Base-by-base conservation (phyloP, 2,888 invertebrate species). In the Atrina japonica region DNA sequence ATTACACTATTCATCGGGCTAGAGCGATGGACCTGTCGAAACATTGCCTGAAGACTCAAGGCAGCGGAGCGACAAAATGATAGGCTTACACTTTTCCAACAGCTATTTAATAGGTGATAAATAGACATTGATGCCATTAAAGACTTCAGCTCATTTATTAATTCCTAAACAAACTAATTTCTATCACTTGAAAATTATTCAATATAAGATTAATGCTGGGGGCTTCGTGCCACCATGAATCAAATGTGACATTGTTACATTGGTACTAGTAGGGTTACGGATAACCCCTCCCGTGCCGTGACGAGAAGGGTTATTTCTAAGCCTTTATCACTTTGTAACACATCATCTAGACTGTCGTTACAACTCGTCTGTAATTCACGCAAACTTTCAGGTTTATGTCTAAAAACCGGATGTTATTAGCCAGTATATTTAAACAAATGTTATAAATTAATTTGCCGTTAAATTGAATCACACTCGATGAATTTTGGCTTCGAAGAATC, bases 71-170 rank as follows among this genome's bases (percentile, higher is more conserved):
- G 78, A 73, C 69, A 67, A 77, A 75, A 74, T 73, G 64, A 71
- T 66, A 72, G 77, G 70, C 68, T 66, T 47, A 60, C 72, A 71
- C 70, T 55, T 64, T 67, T 68, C 52, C 49, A 35, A 58, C 58
- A 47, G 52, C 66, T 69, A 77, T 79, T 77, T 76, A 75, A 68
- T 75, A 72, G 72, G 76, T 74, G 76, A 79, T 77, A 76, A 78
- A 79, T 81, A 77, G 74, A 71, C 68, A 21, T 16, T 47, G 53
- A 53, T 56, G 41, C 60, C 29, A 67, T 66, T 53, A 55, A 61
- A 29, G 66, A 60, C 55, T 61, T 53, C 35, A 66, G 40, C 52
- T 45, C 55, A 53, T 66, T 66, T 61, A 66, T 66, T 70, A 65
- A 61, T 55, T 70, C 55, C 35, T 50, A 70, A 49, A 70, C 66